These are phyloP conservation scores for Dicaeum eximium DNA, from an alignment of 2,113 vertebrate species.

Conservation along the genomic window DNA sequence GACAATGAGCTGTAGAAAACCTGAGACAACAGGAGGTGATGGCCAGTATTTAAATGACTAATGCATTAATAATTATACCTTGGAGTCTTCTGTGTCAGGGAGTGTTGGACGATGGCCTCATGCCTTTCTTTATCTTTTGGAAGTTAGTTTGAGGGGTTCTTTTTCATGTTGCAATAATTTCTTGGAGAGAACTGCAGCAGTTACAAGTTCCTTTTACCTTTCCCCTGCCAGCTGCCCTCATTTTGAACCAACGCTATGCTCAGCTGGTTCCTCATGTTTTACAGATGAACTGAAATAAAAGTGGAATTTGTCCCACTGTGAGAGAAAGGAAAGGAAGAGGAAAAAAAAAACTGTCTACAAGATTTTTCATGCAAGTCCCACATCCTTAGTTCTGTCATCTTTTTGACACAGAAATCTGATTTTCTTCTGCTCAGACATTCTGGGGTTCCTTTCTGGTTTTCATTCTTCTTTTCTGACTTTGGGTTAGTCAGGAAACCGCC, in stretches of 20 bases:
- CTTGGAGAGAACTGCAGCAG: background rate
- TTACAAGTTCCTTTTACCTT: conserved; percentile 15
- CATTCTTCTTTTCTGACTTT: background rate
- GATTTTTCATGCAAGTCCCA: conserved; percentile 35
- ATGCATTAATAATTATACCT: background rate
- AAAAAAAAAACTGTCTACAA: background rate
- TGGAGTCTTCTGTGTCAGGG: background rate
- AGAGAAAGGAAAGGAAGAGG: background rate
- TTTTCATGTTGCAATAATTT: background rate
- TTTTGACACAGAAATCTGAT: conserved; percentile 2
- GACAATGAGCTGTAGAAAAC: background rate
- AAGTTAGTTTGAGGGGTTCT: background rate
- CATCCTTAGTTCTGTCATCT: conserved; percentile 8
- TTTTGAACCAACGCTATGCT: background rate
- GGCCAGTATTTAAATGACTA: background rate
- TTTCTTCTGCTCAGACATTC: conserved; percentile 16
- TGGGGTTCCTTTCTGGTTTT: background rate
- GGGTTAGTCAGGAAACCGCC: background rate
- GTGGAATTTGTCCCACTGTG: conserved; percentile 46
- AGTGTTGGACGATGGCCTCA: background rate
- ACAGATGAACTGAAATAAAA: conserved; percentile 53
- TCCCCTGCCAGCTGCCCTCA: conserved; percentile 22
- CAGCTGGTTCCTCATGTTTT: conserved; percentile 51
- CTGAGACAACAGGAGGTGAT: background rate
- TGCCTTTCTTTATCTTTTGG: background rate